Evolutionary conservation across 2,113 vertebrate species (phyloP), one percentile per base, ranked within the genome.

Genomic region (Onychorhynchus coronatus): DNA sequence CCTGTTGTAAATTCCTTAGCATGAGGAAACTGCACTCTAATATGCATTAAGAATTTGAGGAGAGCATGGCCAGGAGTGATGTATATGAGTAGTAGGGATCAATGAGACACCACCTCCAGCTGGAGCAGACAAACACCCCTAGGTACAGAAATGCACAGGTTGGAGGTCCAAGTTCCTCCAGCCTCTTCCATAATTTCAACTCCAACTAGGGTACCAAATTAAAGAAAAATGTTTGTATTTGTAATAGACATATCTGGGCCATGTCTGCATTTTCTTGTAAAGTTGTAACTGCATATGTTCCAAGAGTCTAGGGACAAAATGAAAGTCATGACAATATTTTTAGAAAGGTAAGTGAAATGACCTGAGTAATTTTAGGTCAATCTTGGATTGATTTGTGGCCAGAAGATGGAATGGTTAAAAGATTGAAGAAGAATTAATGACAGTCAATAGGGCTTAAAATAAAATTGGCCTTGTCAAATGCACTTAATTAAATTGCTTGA

Each of bases 401-500:
- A 46, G 83, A 74, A 84, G 68, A 66, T 33, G 25, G 80, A 53
- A 62, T 16, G 31, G 30, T 77, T 88, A 62, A 86, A 91, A 95
- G 68, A 87, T 14, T 89, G 72, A 84, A 86, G 65, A 20, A 71
- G 55, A 95, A 91, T 92, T 89, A 71, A 83, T 77, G 73, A 39
- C 84, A 89, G 61, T 52, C 52, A 82, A 63, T 72, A 92, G 10
- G 17, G 9, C 46, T 91, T 85, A 63, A 91, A 75, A 88, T 74
- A 84, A 91, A 91, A 66, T n/a, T 58, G 18, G 9, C 49, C 65
- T 88, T 89, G 50, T 77, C 68, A 77, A 74, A 55, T 41, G 31
- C 35, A 86, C 63, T 92, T 91, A 72, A 81, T 85, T 78, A 88
- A 82, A 93, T 95, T 95, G 72, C 86, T 92, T 91, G 44, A 70